Evolutionary conservation across 1,140 invertebrate species (phyloP), one percentile per base, ranked within the genome.

Genomic region (Dreissena polymorpha): DNA sequence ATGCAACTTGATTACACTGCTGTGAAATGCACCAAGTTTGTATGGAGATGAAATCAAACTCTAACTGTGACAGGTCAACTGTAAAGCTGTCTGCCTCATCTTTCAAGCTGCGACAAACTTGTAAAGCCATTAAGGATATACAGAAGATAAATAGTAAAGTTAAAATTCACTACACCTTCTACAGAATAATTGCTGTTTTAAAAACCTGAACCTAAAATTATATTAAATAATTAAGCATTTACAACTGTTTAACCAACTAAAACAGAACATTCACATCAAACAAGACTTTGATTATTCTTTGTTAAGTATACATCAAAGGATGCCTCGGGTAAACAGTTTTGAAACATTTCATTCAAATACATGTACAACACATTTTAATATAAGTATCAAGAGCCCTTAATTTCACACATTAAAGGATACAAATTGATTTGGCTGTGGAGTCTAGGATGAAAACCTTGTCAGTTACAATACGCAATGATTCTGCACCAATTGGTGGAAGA

Each of bases 21-120:
- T 80, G 60, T 29, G 87, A 87, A 18, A 87, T 25, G 23, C 57
- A 63, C 86, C 86, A 87, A 18, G 78, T n/a, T 53, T 77, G 53
- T 18, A 85, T 65, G 13, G 51, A 68, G 8, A 63, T 23, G 0
- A 39, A 18, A 68, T 73, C 79, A 55, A 81, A 0, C 14, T 23
- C 13, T 55, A 68, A 10, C 5, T n/a, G n/a, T n/a, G 68, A 29
- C 16, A 82, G 10, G 39, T 74, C 71, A 50, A 74, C 65, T 55
- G 55, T 29, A 14, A 13, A 50, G 16, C 65, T 3, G 5, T 63
- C 12, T n/a, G 29, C n/a, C 27, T 21, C 69, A 27, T 8, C 49
- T 50, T 51, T 27, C 6, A 80, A 10, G 23, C 39, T 64, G n/a
- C 27, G 57, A 80, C 27, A 55, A 49, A 0, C 71, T 73, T 55